Evolutionary conservation across 2,797 vertebrate genomes (phyloP).

Genomic region (Syngnathus rostellatus): DNA sequence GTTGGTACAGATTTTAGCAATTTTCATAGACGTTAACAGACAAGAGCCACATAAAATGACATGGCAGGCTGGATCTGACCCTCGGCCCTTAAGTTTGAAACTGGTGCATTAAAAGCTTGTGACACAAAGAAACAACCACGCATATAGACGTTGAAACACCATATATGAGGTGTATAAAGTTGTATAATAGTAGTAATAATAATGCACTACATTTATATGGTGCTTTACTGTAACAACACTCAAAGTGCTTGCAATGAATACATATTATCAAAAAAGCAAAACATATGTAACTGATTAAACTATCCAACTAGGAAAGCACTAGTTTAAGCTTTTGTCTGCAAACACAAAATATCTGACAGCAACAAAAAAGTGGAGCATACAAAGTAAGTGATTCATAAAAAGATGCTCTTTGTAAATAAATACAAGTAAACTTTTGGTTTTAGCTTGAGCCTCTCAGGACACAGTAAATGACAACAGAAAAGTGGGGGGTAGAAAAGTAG

Average conservation of each 20-base stretch:
- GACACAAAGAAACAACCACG: constrained; percentile 31
- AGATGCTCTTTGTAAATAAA: not conserved
- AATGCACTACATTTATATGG: too few species aligned
- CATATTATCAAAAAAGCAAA: not conserved
- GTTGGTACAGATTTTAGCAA: too few species aligned
- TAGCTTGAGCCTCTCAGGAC: not conserved
- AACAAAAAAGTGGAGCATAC: not conserved
- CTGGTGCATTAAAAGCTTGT: not conserved
- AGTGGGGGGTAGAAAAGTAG: not conserved
- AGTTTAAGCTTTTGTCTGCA: not conserved
- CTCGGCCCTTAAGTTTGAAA: too few species aligned
- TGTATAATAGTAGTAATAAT: not conserved
- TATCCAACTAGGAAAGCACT: not conserved
- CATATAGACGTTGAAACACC: constrained; percentile 12
- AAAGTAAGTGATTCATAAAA: not conserved
- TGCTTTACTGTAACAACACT: too few species aligned
- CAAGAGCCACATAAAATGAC: too few species aligned
- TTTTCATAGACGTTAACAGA: too few species aligned
- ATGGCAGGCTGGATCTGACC: too few species aligned
- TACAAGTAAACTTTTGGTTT: not conserved
- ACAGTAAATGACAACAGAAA: constrained; percentile 4
- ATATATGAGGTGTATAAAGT: not conserved
- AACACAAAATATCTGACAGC: not conserved
- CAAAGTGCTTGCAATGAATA: too few species aligned
- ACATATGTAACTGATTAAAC: not conserved